Evolutionary conservation across 2,113 vertebrate genomes (phyloP).

Genomic region (Tringa solitaria): DNA sequence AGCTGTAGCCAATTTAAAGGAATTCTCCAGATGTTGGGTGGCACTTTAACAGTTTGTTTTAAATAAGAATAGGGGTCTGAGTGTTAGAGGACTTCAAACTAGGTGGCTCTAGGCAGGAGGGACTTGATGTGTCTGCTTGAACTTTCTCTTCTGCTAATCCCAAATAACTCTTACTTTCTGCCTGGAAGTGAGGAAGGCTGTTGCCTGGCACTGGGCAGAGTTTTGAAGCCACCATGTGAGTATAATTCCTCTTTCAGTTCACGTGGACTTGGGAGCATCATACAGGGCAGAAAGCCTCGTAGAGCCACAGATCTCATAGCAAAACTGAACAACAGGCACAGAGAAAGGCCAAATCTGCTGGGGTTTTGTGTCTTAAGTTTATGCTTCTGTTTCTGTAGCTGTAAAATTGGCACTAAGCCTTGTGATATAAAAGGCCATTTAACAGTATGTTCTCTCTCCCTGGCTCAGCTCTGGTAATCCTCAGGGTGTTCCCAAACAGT

Average conservation of each 20-base stretch:
- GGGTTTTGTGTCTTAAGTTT: not conserved
- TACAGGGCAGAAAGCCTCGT: not conserved
- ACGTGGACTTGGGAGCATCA: accelerated
- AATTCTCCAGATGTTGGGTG: not conserved
- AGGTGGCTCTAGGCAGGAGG: not conserved
- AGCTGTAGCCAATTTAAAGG: not conserved
- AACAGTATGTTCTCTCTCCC: not conserved
- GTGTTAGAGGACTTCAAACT: not conserved
- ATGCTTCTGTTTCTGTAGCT: not conserved
- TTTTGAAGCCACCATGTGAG: not conserved
- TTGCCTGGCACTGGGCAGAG: not conserved
- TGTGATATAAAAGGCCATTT: not conserved
- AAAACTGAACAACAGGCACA: not conserved
- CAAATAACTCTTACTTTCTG: not conserved
- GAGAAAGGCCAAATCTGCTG: not conserved
- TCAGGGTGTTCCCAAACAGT: not conserved
- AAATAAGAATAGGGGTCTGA: not conserved
- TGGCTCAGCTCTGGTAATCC: not conserved
- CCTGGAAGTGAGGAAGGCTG: not conserved
- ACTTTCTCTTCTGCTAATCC: not conserved
- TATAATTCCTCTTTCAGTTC: not conserved
- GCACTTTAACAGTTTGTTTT: not conserved
- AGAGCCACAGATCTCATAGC: not conserved
- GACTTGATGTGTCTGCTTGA: not conserved
- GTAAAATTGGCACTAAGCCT: not conserved